Base-by-base conservation (phyloP, 2,797 vertebrate species). In the Avahi laniger region DNA sequence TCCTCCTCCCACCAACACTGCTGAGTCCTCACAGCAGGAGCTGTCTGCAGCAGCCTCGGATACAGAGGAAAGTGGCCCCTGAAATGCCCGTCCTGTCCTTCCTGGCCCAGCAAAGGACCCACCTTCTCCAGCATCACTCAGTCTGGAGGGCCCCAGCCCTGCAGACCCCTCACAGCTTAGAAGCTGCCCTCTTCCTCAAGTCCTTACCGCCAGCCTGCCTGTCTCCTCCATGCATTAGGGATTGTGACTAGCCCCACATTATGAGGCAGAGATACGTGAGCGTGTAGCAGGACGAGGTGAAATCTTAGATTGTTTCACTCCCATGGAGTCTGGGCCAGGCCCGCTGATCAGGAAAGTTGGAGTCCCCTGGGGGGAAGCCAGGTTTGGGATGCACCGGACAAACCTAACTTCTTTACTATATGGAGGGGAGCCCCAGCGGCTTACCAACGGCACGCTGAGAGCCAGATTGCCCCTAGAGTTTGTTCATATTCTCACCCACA, bases 191-290 rank as follows among this genome's bases (percentile, higher is more conserved):
- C 24, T 28, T 26, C 30, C 54, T 41, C 12, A 11, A 35, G 57
- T 30, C 17, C 59, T 73, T 65, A 5, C 30, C 67, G 41, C 48
- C 80, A 6, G 73, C 43, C 67, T 41, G 0, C 85, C 52, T 38
- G 35, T 54, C n/a, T 43, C 61, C 7, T 79, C 54, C 17, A 1
- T 17, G 1, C 6, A 61, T 72, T 43, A 20, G 63, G 87, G 61
- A 9, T 2, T 28, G 20, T 70, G 69, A n/a, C 91, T 30, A 0
- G 18, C 11, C 57, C 18, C 22, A 50, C 6, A 30, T 43, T 3
- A 14, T 43, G 81, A 30, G 5, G 10, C 26, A 4, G 22, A 22
- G 0, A 5, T 2, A 22, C 0, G 0, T 41, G 50, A 38, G 57
- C 43, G 13, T 20, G 3, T 17, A 20, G 33, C 41, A 69, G 61